Evolutionary conservation across 1,140 invertebrate genomes (phyloP).

Genomic region (Hycleus phaleratus): DNA sequence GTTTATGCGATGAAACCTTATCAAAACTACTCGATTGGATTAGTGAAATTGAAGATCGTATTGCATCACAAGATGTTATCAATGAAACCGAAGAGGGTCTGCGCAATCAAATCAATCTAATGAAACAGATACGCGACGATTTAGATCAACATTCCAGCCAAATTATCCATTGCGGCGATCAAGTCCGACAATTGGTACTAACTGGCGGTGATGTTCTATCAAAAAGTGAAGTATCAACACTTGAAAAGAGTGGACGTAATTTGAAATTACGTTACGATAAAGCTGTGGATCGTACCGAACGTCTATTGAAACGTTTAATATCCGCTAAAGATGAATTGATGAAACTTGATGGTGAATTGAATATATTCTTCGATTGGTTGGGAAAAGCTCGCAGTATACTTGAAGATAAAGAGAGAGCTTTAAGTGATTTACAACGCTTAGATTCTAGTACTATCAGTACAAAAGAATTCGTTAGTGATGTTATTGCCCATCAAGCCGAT

Average conservation of each 20-base stretch:
- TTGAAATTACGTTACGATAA: constrained; percentile 79
- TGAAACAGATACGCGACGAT: constrained; percentile 89
- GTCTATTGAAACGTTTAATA: constrained; percentile 64
- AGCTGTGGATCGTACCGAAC: constrained; percentile 68
- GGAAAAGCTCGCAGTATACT: constrained; percentile 67
- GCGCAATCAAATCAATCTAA: constrained; percentile 78
- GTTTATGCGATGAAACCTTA: constrained; percentile 76
- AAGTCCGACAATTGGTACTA: constrained; percentile 83
- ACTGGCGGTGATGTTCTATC: constrained; percentile 85
- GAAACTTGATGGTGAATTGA: constrained; percentile 74
- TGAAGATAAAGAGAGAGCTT: constrained; percentile 77
- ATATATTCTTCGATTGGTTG: constrained; percentile 79
- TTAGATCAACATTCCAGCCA: constrained; percentile 78
- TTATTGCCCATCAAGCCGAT: constrained; percentile 91
- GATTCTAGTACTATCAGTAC: constrained; percentile 65
- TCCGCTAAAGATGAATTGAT: constrained; percentile 78
- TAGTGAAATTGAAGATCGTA: constrained; percentile 72
- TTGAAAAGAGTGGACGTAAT: constrained; percentile 76
- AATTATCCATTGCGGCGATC: constrained; percentile 80
- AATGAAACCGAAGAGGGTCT: constrained; percentile 83
- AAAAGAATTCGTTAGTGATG: constrained; percentile 84
- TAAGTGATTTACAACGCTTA: constrained; percentile 69
- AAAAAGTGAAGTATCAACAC: constrained; percentile 74
- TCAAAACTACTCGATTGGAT: constrained; percentile 84
- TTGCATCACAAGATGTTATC: constrained; percentile 81